phyloP scores from a whole-genome alignment of 2,888 invertebrate genomes.

The Nymphalis c-album region DNA sequence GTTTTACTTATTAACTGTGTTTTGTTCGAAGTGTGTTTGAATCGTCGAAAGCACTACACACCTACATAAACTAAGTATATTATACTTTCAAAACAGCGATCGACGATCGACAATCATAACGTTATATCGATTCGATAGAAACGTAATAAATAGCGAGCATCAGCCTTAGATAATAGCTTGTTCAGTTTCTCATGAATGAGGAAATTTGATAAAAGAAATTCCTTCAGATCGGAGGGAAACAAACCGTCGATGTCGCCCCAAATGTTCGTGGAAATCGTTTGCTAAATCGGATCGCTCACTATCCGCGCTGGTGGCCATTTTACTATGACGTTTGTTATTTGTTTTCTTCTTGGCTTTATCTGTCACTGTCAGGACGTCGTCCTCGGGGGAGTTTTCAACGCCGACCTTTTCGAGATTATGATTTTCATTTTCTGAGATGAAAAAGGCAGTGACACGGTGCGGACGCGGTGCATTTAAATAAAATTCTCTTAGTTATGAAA shows the following conservation, averaged over 20 bases:
- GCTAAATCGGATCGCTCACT: conserved; percentile 50
- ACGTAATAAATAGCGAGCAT: conserved; percentile 44
- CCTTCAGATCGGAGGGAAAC: conserved; percentile 58
- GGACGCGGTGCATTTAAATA: too few relatives aligned
- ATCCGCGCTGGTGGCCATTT: conserved; percentile 39
- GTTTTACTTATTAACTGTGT: too few relatives aligned
- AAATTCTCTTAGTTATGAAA: too few relatives aligned
- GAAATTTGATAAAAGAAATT: conserved; percentile 64
- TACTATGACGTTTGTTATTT: conserved; percentile 61
- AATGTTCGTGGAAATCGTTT: conserved; percentile 43
- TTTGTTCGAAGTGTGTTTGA: too few relatives aligned
- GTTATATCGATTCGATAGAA: conserved; percentile 37
- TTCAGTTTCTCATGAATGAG: conserved; percentile 57
- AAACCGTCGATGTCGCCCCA: conserved; percentile 52
- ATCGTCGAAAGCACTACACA: too few relatives aligned
- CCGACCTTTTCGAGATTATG: background rate
- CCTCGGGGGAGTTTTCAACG: conserved; percentile 2
- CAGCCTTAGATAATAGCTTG: conserved; percentile 43
- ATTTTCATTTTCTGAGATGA: conserved; percentile 1
- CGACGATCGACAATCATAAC: conserved; percentile 28
- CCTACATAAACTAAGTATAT: too few relatives aligned
- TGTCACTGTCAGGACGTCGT: conserved; percentile 52
- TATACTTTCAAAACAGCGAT: background rate
- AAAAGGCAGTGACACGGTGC: background rate
- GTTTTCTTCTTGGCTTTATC: conserved; percentile 48